phyloP scores from a whole-genome alignment of 2,797 vertebrate species.

The Anableps anableps region DNA sequence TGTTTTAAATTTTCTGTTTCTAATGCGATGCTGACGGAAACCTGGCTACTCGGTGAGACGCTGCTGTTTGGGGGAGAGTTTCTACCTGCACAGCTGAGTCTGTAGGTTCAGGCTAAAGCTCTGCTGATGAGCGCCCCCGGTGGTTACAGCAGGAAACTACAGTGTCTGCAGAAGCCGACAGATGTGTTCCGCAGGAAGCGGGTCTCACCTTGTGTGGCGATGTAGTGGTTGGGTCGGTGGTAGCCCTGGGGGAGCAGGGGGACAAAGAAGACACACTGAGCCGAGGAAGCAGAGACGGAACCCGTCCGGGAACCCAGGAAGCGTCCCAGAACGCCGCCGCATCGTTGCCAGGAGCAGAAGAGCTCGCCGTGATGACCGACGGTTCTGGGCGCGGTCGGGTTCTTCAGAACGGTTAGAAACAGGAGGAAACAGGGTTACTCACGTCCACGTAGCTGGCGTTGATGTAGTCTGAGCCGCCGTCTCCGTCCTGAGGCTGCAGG shows the following conservation, averaged over 20 bases:
- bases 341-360: no score
- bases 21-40: no score
- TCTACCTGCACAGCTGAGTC: no score
- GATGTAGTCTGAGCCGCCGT: constrained; percentile 94
- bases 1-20: no score
- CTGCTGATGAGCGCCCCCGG: not conserved
- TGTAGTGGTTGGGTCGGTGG: constrained; percentile 95
- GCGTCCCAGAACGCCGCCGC: no score
- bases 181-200: not conserved
- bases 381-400: not conserved
- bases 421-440: constrained; percentile 67
- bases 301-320: no score
- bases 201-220: constrained; percentile 94
- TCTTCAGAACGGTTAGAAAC: not conserved
- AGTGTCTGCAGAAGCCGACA: not conserved
- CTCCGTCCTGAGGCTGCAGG: constrained; percentile 91
- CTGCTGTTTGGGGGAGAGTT: no score
- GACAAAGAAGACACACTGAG: not conserved
- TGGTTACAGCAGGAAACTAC: constrained; percentile 10
- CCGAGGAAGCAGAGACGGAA: no score
- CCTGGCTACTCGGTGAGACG: no score
- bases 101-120: no score
- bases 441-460: constrained; percentile 98
- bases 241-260: constrained; percentile 85
- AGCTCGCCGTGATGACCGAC: no score